phyloP scores from a whole-genome alignment of 2,113 vertebrate genomes.

The Meriones unguiculatus region DNA sequence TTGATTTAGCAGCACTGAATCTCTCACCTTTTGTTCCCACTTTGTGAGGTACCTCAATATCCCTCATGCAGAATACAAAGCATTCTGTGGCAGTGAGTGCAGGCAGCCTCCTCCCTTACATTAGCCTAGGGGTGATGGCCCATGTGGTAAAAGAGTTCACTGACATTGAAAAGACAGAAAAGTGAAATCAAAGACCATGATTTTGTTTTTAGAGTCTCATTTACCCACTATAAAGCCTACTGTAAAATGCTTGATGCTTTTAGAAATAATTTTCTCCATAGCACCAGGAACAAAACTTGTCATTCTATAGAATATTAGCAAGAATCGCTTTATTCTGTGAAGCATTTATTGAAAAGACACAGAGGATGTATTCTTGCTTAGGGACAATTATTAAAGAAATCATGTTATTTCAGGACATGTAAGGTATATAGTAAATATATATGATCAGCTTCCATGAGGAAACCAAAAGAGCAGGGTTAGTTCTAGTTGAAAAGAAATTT shows the following conservation, averaged over 20 bases:
- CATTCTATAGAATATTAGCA: background rate
- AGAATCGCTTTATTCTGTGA: slow-evolving; percentile 37
- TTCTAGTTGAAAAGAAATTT: background rate
- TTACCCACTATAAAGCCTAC: background rate
- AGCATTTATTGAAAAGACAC: slow-evolving; percentile 9
- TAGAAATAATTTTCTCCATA: slow-evolving; percentile 17
- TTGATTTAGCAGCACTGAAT: background rate
- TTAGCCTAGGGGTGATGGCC: background rate
- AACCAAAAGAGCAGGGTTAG: background rate
- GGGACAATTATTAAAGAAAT: background rate
- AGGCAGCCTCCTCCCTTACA: too few relatives aligned
- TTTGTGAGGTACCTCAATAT: background rate
- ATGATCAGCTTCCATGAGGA: background rate
- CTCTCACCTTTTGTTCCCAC: background rate
- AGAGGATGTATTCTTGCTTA: background rate
- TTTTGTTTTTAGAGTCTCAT: background rate
- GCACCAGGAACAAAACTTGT: slow-evolving; percentile 15
- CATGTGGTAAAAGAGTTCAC: too few relatives aligned
- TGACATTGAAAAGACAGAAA: background rate
- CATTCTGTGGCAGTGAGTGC: too few relatives aligned
- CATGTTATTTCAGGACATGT: background rate
- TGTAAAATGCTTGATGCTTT: background rate
- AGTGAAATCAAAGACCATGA: background rate
- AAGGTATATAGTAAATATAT: background rate
- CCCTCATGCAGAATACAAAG: background rate